These are phyloP conservation scores for Macroramphosus scolopax DNA, from an alignment of 2,797 vertebrate genomes.

Conservation along the genomic window DNA sequence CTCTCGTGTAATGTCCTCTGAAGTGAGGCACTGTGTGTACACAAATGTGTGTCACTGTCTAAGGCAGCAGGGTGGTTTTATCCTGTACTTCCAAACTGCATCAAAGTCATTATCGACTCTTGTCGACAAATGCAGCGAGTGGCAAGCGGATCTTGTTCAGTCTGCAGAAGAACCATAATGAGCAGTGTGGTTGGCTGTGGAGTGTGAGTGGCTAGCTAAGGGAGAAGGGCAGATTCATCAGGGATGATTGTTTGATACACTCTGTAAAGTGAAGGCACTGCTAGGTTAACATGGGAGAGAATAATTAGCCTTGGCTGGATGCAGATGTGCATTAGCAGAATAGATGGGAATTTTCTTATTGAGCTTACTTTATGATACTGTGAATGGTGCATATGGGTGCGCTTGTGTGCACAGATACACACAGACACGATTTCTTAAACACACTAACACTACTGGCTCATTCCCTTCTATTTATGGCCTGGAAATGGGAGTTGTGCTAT, in stretches of 20 bases:
- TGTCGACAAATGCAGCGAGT: slow-evolving; percentile 59
- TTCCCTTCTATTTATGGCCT: slow-evolving; percentile 72
- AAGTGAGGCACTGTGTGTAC: too few relatives aligned
- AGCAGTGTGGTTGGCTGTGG: slow-evolving; percentile 68
- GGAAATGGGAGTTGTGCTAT: slow-evolving; percentile 68
- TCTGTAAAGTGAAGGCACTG: slow-evolving; percentile 71
- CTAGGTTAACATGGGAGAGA: slow-evolving; percentile 76
- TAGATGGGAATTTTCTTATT: slow-evolving; percentile 64
- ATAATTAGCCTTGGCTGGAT: slow-evolving; percentile 76
- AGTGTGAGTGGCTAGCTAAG: slow-evolving; percentile 71
- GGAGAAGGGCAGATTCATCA: slow-evolving; percentile 77
- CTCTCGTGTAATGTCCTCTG: slow-evolving; percentile 1
- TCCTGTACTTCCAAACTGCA: slow-evolving; percentile 58
- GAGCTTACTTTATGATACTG: slow-evolving; percentile 64
- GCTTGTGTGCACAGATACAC: slow-evolving; percentile 29
- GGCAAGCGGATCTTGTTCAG: slow-evolving; percentile 58
- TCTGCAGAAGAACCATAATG: slow-evolving; percentile 60
- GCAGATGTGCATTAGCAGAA: slow-evolving; percentile 67
- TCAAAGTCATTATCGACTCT: slow-evolving; percentile 63
- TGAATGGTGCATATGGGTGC: slow-evolving; percentile 44
- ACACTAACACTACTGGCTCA: slow-evolving; percentile 47
- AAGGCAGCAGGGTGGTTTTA: slow-evolving; percentile 32
- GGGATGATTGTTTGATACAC: slow-evolving; percentile 75
- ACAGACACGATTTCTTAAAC: slow-evolving; percentile 34
- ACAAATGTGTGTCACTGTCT: slow-evolving; percentile 10